Conservation (phyloP, 2,113 vertebrate species). For the Eulemur macaco region DNA sequence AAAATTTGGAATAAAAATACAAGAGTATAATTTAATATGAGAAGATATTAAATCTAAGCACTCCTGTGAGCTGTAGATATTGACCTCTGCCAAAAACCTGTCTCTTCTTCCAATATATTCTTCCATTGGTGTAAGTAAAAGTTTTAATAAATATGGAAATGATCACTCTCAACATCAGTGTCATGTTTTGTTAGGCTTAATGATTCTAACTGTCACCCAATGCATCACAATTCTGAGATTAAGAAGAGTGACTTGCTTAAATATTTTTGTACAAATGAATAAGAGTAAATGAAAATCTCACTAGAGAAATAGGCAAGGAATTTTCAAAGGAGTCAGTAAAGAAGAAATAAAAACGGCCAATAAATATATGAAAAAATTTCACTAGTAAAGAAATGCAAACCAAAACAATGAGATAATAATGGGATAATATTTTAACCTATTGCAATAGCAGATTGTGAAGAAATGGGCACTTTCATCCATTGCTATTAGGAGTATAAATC, state of each 20-base stretch:
- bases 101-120: not conserved
- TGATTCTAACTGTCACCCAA: not conserved
- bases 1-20: constrained; percentile 25
- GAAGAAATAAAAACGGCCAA: not conserved
- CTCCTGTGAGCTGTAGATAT: not conserved
- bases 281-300: not conserved
- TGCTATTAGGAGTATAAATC: not conserved
- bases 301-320: not conserved
- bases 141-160: constrained; percentile 7
- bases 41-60: constrained; percentile 8
- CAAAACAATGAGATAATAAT: not conserved
- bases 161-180: not conserved
- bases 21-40: not conserved
- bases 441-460: not conserved
- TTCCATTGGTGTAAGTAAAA: not conserved
- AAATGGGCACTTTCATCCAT: not conserved
- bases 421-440: not conserved
- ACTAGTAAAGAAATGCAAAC: not conserved
- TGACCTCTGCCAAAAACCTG: not conserved
- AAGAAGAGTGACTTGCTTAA: constrained; percentile 5
- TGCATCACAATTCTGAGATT: not conserved
- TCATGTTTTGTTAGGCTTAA: not conserved
- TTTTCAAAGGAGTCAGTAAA: constrained; percentile 13
- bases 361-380: not conserved
- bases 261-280: not conserved